Conservation (phyloP, 2,113 vertebrate species). For the Micronycteris hirsuta region DNA sequence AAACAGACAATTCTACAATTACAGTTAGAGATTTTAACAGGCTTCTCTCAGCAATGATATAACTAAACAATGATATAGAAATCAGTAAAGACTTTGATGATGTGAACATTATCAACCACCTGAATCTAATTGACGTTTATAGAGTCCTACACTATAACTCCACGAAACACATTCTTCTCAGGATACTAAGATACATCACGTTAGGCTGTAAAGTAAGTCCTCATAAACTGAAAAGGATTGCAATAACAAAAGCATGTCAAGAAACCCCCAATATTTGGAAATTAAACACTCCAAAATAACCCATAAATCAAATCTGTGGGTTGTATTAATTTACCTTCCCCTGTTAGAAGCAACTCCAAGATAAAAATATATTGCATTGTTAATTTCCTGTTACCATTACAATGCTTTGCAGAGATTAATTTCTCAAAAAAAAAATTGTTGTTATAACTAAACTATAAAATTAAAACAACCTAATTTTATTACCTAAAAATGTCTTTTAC, state of each 20-base stretch:
- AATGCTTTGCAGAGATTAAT: neutral
- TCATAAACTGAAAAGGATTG: neutral
- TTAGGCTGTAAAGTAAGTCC: neutral
- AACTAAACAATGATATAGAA: too few relatives aligned
- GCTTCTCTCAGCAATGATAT: neutral
- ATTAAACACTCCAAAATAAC: neutral
- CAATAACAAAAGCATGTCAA: neutral
- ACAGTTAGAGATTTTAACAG: neutral
- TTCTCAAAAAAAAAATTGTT: neutral
- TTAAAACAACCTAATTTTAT: constrained; percentile 10
- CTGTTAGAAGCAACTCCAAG: neutral
- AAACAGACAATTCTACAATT: neutral
- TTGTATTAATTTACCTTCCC: neutral
- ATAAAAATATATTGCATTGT: neutral
- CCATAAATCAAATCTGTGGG: neutral
- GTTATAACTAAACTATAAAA: neutral
- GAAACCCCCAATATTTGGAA: neutral
- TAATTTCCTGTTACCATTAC: neutral
- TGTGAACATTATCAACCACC: neutral
- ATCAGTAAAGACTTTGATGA: neutral
- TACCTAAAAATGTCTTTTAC: neutral
- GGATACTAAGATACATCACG: neutral
- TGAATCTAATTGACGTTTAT: neutral
- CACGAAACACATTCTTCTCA: neutral
- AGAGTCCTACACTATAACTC: neutral